Conservation (phyloP, 2,797 vertebrate genomes). For the Varecia variegata region DNA sequence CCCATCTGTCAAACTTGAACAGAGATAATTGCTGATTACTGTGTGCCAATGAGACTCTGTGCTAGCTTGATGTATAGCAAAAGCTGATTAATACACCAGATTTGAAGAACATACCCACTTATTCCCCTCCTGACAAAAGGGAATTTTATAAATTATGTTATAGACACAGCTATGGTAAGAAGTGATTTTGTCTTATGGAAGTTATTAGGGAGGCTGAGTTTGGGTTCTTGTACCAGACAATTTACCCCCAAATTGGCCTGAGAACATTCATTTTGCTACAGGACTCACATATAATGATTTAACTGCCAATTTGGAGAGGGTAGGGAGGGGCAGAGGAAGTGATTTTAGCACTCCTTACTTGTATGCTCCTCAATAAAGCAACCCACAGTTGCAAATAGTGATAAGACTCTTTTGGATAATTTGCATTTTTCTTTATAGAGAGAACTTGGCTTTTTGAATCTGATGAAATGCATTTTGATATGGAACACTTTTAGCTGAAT, state of each 20-base stretch:
- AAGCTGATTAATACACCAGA: constrained; percentile 20
- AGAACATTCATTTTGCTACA: constrained; percentile 47
- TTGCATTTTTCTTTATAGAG: constrained; percentile 53
- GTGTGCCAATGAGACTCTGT: neutral
- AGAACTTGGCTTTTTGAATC: constrained; percentile 9
- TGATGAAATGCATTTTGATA: constrained; percentile 55
- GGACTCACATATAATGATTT: constrained; percentile 31
- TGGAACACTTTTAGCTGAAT: constrained; percentile 5
- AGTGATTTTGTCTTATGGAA: constrained; percentile 61
- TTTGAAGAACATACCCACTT: constrained; percentile 48
- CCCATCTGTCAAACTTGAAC: neutral
- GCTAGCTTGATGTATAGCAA: neutral
- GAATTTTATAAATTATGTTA: constrained; percentile 68
- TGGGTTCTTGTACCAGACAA: constrained; percentile 48
- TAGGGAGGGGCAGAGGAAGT: neutral
- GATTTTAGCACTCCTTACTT: constrained; percentile 46
- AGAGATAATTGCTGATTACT: constrained; percentile 44
- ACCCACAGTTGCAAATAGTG: neutral
- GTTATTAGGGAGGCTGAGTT: constrained; percentile 64
- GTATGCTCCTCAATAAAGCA: constrained; percentile 57
- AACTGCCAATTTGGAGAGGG: constrained; percentile 38
- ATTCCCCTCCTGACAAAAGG: constrained; percentile 54
- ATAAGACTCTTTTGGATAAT: constrained; percentile 54
- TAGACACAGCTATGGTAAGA: constrained; percentile 59
- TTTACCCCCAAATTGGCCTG: neutral